phyloP scores from a whole-genome alignment of 1,140 invertebrate species.

The Drosophila takahashii region DNA sequence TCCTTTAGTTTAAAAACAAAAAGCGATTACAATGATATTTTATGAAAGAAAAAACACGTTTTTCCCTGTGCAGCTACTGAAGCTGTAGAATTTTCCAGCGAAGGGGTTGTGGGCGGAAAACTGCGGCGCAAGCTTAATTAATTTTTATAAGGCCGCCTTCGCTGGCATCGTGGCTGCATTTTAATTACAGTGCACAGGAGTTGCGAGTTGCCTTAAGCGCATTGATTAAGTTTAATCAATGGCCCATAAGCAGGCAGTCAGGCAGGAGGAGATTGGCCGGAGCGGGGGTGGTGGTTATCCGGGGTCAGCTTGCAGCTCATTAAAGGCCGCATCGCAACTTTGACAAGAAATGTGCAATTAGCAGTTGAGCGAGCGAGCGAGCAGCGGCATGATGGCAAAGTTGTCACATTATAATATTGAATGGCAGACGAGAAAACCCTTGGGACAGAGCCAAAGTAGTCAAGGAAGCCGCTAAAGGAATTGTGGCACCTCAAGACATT shows the following conservation, averaged over 20 bases:
- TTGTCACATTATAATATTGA: constrained; percentile 82
- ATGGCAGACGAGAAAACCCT: constrained; percentile 50
- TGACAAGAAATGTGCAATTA: constrained; percentile 78
- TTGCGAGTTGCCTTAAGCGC: constrained; percentile 75
- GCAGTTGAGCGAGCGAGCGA: constrained; percentile 32
- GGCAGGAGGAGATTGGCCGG: constrained; percentile 10
- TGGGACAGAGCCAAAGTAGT: background rate
- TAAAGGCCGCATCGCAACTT: constrained; percentile 67
- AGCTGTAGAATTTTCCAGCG: constrained; percentile 12
- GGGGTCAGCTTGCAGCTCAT: constrained; percentile 59
- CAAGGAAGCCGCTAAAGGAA: constrained; percentile 7
- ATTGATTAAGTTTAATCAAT: constrained; percentile 82
- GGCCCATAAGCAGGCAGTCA: constrained; percentile 68
- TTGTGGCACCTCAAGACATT: background rate
- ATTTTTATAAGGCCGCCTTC: constrained; percentile 77
- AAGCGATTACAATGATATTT: background rate
- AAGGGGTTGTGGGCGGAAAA: constrained; percentile 31
- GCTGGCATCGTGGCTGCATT: constrained; percentile 53
- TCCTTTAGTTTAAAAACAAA: background rate
- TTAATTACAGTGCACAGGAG: constrained; percentile 79
- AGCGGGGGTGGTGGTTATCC: constrained; percentile 1
- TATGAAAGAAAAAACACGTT: background rate
- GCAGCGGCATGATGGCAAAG: constrained; percentile 23
- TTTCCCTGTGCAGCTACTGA: constrained; percentile 15
- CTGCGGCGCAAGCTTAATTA: constrained; percentile 73